Evolutionary conservation across 37 sponge, comb jelly and placozoan species (phyloP).

Genomic region (Axinella damicornis): DNA sequence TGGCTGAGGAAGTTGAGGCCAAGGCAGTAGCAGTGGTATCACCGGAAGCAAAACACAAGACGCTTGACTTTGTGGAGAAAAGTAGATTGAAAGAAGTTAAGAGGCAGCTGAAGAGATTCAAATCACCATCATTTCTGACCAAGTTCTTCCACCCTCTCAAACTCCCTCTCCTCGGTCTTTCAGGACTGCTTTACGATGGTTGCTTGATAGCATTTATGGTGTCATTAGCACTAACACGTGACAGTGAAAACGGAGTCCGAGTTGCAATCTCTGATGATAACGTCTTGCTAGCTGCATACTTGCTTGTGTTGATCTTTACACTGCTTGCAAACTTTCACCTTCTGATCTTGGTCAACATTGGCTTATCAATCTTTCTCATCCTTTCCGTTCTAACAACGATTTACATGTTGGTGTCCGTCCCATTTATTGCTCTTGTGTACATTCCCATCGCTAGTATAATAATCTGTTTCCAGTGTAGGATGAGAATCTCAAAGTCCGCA

Average conservation of each 20-base stretch:
- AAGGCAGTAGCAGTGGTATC: no score
- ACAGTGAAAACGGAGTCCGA: background rate
- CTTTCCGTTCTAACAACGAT: background rate
- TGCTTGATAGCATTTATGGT: conserved; percentile 17
- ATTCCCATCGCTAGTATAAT: no score
- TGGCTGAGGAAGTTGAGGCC: background rate
- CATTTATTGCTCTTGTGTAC: no score
- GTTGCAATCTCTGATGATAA: background rate
- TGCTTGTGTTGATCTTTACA: background rate
- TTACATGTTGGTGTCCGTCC: background rate
- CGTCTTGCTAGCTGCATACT: background rate
- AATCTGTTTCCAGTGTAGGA: no score
- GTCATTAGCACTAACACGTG: conserved; percentile 6
- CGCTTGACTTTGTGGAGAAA: background rate
- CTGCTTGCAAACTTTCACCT: conserved; percentile 25
- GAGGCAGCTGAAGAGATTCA: conserved; percentile 3
- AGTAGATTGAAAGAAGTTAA: conserved; percentile 24
- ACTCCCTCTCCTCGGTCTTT: conserved; percentile 23
- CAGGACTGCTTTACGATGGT: conserved; percentile 24
- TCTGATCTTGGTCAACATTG: conserved; percentile 14
- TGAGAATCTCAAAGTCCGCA: no score
- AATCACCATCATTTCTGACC: conserved; percentile 3
- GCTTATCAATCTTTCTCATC: background rate
- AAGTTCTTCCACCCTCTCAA: conserved; percentile 29
- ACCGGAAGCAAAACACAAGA: no score